Conservation (phyloP, 2,797 vertebrate genomes). For the Halcyon badia region DNA sequence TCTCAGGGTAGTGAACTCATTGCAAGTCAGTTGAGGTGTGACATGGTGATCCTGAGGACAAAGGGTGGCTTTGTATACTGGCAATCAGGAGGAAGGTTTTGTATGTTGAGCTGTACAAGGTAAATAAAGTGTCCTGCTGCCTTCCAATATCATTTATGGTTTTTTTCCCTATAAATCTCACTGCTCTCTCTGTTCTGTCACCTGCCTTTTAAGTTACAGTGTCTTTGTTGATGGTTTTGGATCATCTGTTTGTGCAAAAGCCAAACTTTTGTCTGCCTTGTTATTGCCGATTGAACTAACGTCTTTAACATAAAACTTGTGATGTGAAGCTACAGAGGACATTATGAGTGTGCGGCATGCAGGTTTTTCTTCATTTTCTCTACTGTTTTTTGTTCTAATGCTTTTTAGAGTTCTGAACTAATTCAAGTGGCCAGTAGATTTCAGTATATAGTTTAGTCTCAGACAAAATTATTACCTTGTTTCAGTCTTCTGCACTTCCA, state of each 20-base stretch:
- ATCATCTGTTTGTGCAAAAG: neutral
- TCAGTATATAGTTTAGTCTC: neutral
- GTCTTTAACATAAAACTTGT: neutral
- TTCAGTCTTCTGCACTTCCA: neutral
- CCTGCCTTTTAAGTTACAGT: neutral
- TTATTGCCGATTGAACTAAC: neutral
- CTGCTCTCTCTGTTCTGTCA: neutral
- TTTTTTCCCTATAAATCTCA: neutral
- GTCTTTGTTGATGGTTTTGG: neutral
- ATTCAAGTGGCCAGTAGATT: constrained; percentile 10
- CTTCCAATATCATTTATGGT: neutral
- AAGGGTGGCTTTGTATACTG: neutral
- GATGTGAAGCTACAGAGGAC: neutral
- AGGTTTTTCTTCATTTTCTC: neutral
- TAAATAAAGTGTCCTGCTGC: neutral
- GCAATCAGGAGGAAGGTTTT: neutral
- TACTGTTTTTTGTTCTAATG: neutral
- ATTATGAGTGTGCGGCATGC: neutral
- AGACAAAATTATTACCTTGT: neutral
- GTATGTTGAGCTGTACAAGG: neutral
- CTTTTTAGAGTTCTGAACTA: neutral
- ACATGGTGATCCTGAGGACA: neutral
- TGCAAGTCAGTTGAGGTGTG: neutral
- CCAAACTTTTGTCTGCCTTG: neutral
- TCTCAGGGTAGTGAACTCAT: neutral